phyloP scores from a whole-genome alignment of 2,888 invertebrate genomes.

The Lamellibrachia satsuma region DNA sequence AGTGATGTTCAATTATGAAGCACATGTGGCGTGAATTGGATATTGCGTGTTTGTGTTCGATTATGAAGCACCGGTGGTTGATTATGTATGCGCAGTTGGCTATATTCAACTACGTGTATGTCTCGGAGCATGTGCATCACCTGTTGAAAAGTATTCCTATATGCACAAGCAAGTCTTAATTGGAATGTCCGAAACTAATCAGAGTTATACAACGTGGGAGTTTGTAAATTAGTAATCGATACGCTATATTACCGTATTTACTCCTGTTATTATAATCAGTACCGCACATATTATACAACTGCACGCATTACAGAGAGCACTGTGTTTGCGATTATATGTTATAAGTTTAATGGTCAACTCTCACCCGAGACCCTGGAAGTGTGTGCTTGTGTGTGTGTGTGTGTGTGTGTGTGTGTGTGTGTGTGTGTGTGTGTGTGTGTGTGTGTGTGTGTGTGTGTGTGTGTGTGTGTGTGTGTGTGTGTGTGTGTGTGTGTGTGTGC shows the following conservation, averaged over 20 bases:
- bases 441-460: too few species aligned
- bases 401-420: too few species aligned
- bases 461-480: not conserved
- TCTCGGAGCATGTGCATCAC: not conserved
- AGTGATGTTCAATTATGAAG: too few species aligned
- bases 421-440: not conserved
- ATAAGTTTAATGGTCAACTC: not conserved
- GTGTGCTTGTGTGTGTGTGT: too few species aligned
- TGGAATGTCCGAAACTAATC: not conserved
- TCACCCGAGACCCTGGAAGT: not conserved
- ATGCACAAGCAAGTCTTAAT: not conserved
- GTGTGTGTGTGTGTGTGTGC: not conserved
- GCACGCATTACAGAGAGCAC: not conserved
- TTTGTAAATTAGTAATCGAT: constrained; percentile 3
- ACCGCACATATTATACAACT: not conserved
- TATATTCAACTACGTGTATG: not conserved
- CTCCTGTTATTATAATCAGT: not conserved
- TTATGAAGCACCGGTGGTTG: too few species aligned
- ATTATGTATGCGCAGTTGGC: too few species aligned
- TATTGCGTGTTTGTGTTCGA: too few species aligned
- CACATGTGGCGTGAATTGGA: too few species aligned
- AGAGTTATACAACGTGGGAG: constrained; percentile 9
- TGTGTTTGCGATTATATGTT: not conserved
- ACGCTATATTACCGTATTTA: not conserved
- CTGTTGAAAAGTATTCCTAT: not conserved